Evolutionary conservation across 2,113 vertebrate species (phyloP).

Genomic region (Orcinus orca): DNA sequence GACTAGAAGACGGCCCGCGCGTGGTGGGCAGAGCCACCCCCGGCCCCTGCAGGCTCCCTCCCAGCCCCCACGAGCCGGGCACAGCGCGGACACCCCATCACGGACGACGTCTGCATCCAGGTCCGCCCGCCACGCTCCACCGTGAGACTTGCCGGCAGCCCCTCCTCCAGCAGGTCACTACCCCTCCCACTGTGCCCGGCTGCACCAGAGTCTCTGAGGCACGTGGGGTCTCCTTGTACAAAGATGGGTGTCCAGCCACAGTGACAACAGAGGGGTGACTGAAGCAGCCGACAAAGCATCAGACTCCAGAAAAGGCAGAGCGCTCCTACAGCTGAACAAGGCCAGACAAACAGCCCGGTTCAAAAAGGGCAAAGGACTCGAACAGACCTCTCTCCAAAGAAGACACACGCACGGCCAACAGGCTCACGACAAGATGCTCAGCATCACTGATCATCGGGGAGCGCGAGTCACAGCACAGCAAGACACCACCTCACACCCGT

Average conservation of each 20-base stretch:
- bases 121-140: accelerated
- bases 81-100: neutral
- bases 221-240: neutral
- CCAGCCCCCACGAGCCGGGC: neutral
- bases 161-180: neutral
- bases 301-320: too few relatives aligned
- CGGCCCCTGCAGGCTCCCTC: too few relatives aligned
- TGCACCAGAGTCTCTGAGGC: neutral
- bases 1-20: neutral
- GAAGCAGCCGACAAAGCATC: accelerated
- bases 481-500: neutral
- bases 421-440: accelerated
- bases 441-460: neutral
- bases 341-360: too few relatives aligned
- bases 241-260: neutral
- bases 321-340: too few relatives aligned
- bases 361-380: neutral
- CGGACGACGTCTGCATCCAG: too few relatives aligned
- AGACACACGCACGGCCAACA: accelerated
- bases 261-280: neutral
- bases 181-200: accelerated
- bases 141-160: neutral
- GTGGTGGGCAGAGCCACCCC: neutral
- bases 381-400: accelerated
- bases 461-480: accelerated